Percentiles rank a stretch among this genome's conserved stretches.
phyloP scores from a whole-genome alignment of 2,113 vertebrate species.

The Ivindomyrus marchei region DNA sequence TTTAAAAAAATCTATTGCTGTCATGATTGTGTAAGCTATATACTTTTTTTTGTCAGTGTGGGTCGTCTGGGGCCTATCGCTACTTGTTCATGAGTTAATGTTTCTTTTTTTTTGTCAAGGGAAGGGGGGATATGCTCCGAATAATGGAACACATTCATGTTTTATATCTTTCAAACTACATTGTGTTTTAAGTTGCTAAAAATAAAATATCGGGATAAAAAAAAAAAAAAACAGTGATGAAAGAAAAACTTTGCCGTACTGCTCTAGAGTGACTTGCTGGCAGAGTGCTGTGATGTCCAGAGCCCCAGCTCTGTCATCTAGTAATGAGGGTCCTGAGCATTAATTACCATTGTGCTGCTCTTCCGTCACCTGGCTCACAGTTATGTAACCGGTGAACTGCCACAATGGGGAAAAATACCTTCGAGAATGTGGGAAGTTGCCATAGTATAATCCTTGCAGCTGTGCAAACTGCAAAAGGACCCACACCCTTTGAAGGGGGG shows the following conservation, averaged over 20 bases:
- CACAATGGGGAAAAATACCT: background rate
- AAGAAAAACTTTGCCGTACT: background rate
- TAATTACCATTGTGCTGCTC: background rate
- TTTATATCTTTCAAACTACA: slow-evolving; percentile 57
- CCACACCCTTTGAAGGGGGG: background rate
- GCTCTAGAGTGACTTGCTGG: background rate
- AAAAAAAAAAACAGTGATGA: background rate
- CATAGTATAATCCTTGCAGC: background rate
- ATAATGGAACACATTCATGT: slow-evolving; percentile 46
- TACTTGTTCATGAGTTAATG: slow-evolving; percentile 41
- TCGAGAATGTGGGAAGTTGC: background rate
- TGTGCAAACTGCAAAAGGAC: background rate
- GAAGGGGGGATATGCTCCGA: slow-evolving; percentile 23
- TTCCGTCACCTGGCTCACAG: background rate
- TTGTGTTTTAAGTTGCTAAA: slow-evolving; percentile 48
- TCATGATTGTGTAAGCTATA: slow-evolving; percentile 37
- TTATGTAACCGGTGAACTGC: background rate
- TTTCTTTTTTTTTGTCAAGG: slow-evolving; percentile 23
- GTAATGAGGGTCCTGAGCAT: background rate
- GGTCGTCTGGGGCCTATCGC: slow-evolving; percentile 37
- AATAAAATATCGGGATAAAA: slow-evolving; percentile 43
- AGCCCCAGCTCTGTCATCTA: background rate
- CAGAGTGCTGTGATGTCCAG: background rate
- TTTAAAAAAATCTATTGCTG: slow-evolving; percentile 34
- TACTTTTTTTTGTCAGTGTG: slow-evolving; percentile 31